phyloP scores from a whole-genome alignment of 35 echinoderm and acorn worm genomes.

The Heliocidaris erythrogramma region DNA sequence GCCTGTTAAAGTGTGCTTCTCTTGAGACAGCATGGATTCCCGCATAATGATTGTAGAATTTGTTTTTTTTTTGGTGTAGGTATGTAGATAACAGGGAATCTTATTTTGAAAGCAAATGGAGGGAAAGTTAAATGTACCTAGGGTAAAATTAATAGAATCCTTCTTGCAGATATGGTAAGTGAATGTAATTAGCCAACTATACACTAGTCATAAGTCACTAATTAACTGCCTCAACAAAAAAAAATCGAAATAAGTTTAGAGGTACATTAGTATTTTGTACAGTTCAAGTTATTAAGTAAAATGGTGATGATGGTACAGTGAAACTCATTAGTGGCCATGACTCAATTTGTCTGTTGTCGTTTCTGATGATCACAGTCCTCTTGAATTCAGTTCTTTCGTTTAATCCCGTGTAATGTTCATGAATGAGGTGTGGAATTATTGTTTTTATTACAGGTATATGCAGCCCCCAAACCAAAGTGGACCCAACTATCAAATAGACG shows the following conservation, averaged over 20 bases:
- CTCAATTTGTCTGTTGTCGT: neutral
- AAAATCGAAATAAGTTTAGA: no score
- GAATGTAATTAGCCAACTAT: neutral
- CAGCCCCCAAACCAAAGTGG: conserved; percentile 96
- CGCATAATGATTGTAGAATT: neutral
- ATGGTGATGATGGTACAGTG: neutral
- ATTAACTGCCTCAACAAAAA: no score
- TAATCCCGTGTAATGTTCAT: neutral
- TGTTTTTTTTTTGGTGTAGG: neutral
- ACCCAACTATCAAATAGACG: conserved; percentile 83
- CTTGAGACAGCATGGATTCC: neutral
- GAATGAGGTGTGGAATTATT: neutral
- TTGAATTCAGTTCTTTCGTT: neutral
- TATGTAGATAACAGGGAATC: neutral
- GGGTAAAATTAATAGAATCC: no score
- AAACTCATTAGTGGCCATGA: neutral
- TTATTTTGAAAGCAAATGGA: no score
- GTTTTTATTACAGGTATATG: conserved; percentile 70
- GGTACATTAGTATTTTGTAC: no score
- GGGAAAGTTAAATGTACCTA: no score
- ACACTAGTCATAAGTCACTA: neutral
- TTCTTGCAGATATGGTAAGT: no score
- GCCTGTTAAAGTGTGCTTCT: neutral
- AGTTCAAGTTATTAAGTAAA: no score
- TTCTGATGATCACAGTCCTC: neutral